Evolutionary conservation across 2,888 invertebrate genomes (phyloP), one percentile per base, ranked within the genome.

Genomic region (Agrotis clavis): DNA sequence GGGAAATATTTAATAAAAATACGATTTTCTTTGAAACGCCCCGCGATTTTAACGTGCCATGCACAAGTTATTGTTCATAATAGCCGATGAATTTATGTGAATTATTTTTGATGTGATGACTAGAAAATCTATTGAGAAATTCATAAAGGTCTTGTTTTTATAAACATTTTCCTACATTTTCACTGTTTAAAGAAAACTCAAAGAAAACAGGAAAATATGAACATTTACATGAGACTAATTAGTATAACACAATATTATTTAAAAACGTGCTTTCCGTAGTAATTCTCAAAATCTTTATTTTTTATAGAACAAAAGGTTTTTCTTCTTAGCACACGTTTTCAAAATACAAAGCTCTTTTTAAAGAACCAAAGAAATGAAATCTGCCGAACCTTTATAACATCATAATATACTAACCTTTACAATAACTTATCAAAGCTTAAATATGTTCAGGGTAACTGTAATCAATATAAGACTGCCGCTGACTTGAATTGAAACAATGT

Each of bases 1-100:
- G 82, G 86, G 86, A 90, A 88, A 87, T 89, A 89, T 89, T 89
- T 89, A 87, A 89, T 90, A 89, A 89, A 88, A 88, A 86, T 79
- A 86, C 83, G 86, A 87, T 88, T 88, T 90, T 85, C 83, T 87
- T 87, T 86, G 84, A 88, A 88, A 88, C 82, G 79, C 84, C 75
- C 83, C 67, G 77, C 89, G 86, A 87, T 88, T 89, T 88, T 83
- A 82, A 85, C 88, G 85, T 85, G 74, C 81, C 81, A 56, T 66
- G 76, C 63, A 76, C 74, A 82, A 86, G 81, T 83, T 86, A 85
- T 86, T 86, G 81, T 86, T 83, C 77, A 73, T 80, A 81, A 74
- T 74, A 74, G 67, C 71, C 77, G 65, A 84, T 81, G 79, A 67
- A 84, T 83, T 75, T 83, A 79, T 74, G 63, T 16, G 77, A 76